Conservation (phyloP, 2,113 vertebrate genomes). For the Oryctolagus cuniculus region DNA sequence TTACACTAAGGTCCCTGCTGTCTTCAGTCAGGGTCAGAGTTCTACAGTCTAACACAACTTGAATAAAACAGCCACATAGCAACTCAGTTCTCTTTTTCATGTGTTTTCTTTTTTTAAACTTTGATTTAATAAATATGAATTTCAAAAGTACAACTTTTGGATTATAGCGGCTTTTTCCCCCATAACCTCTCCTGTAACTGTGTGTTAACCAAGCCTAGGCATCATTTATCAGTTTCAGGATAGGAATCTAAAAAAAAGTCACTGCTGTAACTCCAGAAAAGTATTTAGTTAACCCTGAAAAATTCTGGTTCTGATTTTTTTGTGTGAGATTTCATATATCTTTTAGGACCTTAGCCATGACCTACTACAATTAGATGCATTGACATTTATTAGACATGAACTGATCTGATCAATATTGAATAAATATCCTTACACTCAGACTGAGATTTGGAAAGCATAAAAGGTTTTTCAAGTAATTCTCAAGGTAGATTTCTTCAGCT, state of each 20-base stretch:
- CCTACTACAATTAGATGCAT: not conserved
- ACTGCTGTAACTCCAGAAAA: not conserved
- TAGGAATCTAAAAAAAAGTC: not conserved
- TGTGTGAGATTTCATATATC: conserved; percentile 15
- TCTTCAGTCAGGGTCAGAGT: not conserved
- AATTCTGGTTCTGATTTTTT: conserved; percentile 1
- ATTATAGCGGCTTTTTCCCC: too few relatives aligned
- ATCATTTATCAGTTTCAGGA: conserved; percentile 2
- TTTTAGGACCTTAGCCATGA: not conserved
- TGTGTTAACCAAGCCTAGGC: not conserved
- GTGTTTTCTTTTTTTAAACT: too few relatives aligned
- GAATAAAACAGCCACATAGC: not conserved
- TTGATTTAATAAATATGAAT: too few relatives aligned
- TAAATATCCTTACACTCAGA: not conserved
- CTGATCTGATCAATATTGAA: conserved; percentile 22
- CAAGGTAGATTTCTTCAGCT: not conserved
- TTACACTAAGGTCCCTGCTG: not conserved
- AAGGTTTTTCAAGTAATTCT: not conserved
- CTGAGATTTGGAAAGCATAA: not conserved
- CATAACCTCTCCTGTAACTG: too few relatives aligned
- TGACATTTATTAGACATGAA: not conserved
- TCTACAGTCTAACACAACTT: not conserved
- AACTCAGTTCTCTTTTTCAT: not conserved
- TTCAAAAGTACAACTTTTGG: too few relatives aligned
- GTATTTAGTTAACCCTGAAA: conserved; percentile 34